A percentile compares a stretch with the other conserved stretches of the same genome.
These are phyloP conservation scores for Lagorchestes hirsutus DNA, from an alignment of 2,797 vertebrate species.

Conservation along the genomic window DNA sequence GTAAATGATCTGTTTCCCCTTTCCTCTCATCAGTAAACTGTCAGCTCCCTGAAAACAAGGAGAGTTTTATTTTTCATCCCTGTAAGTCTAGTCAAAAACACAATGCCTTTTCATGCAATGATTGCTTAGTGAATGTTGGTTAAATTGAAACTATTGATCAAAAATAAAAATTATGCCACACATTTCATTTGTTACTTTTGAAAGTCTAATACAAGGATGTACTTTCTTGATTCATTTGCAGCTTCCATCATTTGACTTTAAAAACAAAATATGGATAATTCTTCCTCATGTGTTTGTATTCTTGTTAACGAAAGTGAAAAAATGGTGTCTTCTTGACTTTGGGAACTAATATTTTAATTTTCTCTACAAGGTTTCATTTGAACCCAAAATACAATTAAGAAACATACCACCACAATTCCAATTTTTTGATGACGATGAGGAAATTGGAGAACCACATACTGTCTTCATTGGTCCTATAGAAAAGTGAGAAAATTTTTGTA, in stretches of 20 bases:
- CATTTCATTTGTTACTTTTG: constrained; percentile 29
- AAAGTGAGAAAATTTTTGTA: constrained; percentile 89
- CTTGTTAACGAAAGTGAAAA: constrained; percentile 43
- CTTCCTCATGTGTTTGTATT: constrained; percentile 15
- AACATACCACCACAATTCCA: constrained; percentile 88
- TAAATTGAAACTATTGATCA: constrained; percentile 27
- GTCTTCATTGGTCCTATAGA: constrained; percentile 96
- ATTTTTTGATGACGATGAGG: constrained; percentile 93
- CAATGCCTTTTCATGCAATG: background rate
- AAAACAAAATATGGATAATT: background rate
- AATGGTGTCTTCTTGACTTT: constrained; percentile 39
- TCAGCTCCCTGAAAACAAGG: background rate
- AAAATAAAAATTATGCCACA: background rate
- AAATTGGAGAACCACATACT: constrained; percentile 93
- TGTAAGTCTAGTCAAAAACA: background rate
- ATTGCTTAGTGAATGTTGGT: background rate
- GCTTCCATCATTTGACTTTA: background rate
- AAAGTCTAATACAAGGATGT: constrained; percentile 30
- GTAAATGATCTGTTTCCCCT: background rate
- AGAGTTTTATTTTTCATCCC: background rate
- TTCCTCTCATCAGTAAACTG: background rate
- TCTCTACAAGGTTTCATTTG: constrained; percentile 81
- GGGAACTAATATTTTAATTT: constrained; percentile 54
- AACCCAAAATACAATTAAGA: constrained; percentile 85
- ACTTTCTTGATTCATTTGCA: constrained; percentile 51